phyloP scores from a whole-genome alignment of 2,888 invertebrate genomes.

The Drosophila mettleri region DNA sequence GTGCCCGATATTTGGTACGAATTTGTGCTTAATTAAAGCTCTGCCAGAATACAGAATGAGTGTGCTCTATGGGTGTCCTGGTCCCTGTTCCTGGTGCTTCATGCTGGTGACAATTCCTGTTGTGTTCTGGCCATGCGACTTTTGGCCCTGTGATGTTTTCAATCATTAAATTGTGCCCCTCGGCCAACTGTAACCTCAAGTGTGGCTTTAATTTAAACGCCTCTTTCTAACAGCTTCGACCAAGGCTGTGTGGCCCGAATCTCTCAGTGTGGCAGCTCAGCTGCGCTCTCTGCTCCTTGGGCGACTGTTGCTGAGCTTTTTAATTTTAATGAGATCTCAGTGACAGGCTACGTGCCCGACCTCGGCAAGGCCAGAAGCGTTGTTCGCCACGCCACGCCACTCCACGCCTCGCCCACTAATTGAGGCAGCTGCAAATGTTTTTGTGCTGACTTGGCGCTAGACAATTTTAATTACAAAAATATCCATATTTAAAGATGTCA shows the following conservation, averaged over 20 bases:
- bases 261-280: slow-evolving; percentile 24
- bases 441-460: slow-evolving; percentile 62
- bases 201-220: slow-evolving; percentile 54
- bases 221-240: slow-evolving; percentile 7
- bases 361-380: slow-evolving; percentile 30
- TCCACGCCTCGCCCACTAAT: slow-evolving; percentile 72
- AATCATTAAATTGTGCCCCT: slow-evolving; percentile 52
- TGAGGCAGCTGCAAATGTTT: slow-evolving; percentile 74
- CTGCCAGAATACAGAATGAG: slow-evolving; percentile 20
- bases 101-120: slow-evolving; percentile 4
- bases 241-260: slow-evolving; percentile 37
- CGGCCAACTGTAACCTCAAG: slow-evolving; percentile 38
- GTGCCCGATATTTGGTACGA: slow-evolving; percentile 24
- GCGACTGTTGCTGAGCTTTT: slow-evolving; percentile 67
- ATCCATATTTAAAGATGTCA: slow-evolving; percentile 73
- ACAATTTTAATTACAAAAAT: slow-evolving; percentile 75
- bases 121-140: slow-evolving; percentile 24
- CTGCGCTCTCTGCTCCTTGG: slow-evolving; percentile 31
- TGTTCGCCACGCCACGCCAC: slow-evolving; percentile 64
- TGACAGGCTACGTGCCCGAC: slow-evolving; percentile 67
- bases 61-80: not conserved
- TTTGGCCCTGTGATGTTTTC: slow-evolving; percentile 29
- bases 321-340: slow-evolving; percentile 79
- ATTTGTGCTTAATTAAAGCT: slow-evolving; percentile 69
- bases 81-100: not conserved